Conservation (phyloP, 1,140 invertebrate genomes). For the Papilio polytes region DNA sequence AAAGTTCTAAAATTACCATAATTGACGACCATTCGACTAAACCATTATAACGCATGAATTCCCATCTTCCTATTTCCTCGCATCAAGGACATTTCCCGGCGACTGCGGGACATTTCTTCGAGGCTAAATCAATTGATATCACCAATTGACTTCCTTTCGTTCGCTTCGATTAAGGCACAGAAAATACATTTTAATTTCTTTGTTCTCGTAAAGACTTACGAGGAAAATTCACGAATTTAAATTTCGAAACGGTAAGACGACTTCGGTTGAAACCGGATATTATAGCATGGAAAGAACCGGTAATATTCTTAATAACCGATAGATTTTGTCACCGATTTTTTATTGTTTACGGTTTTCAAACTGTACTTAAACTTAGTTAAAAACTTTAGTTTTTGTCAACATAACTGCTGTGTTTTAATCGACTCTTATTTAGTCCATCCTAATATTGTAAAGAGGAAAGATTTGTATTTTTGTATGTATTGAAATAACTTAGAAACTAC, state of each 20-base stretch:
- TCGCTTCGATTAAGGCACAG: neutral
- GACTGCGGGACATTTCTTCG: conserved; percentile 12
- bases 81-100: conserved; percentile 8
- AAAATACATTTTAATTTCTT: neutral
- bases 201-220: neutral
- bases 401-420: too few species aligned
- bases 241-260: too few species aligned
- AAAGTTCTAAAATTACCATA: neutral
- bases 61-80: conserved; percentile 8
- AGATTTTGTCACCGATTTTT: too few species aligned
- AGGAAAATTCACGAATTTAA: neutral
- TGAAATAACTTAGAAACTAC: too few species aligned
- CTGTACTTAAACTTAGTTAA: too few species aligned
- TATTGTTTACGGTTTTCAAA: too few species aligned
- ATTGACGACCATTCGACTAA: neutral
- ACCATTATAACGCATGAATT: conserved; percentile 6
- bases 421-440: too few species aligned
- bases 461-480: too few species aligned
- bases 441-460: too few species aligned
- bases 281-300: neutral
- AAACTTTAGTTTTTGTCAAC: too few species aligned
- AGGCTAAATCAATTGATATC: conserved; percentile 11
- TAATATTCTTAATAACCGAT: too few species aligned
- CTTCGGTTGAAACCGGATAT: neutral
- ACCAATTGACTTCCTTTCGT: conserved; percentile 5